Evolutionary conservation across 2,888 invertebrate genomes (phyloP), one percentile per base, ranked within the genome.

Genomic region (Caenorhabditis japonica): DNA sequence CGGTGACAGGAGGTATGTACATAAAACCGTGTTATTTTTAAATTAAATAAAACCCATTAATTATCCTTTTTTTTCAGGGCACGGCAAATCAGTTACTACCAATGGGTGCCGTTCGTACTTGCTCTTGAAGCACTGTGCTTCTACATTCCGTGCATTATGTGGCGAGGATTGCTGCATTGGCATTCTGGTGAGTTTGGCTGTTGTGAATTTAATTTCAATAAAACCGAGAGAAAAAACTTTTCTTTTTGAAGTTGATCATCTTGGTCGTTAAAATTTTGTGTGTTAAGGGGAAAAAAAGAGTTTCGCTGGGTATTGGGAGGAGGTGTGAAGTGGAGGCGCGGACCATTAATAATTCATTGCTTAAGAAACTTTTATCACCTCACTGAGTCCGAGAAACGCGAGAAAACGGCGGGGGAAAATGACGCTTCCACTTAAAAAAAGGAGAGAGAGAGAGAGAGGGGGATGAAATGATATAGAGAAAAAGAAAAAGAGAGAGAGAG

Each of bases 101-200:
- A 87, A 79, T 87, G 87, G 87, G 87, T 87, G 39, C 87, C 90
- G 15, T 89, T 90, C 86, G 89, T 90, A 51, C 85, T 90, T 19
- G 88, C 90, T 15, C 85, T 89, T 52, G 89, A 90, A 80, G 90
- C 90, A 7, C 82, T 90, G 49, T 83, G 90, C 68, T 90, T 90
- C 82, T 90, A 90, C 84, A 85, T 90, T 46, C 90, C 90, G 2
- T 89, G 89, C 81, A 89, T 90, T 53, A 84, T 90, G 76, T 90
- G 90, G 90, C 83, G 90, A 44, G 87, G 87, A 8, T 85, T 90
- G 39, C 83, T 90, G 33, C 88, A 88, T 75, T 88, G 88, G 87
- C 88, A 88, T 77, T 86, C 88, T 56, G 88, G 88, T 83, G 69
- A 52, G 70, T 43, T 27, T 44, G 56, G 49, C 41, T 53, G 46